These are phyloP conservation scores for Poeciliopsis presidionis DNA, from an alignment of 2,797 vertebrate genomes.

Conservation along the genomic window DNA sequence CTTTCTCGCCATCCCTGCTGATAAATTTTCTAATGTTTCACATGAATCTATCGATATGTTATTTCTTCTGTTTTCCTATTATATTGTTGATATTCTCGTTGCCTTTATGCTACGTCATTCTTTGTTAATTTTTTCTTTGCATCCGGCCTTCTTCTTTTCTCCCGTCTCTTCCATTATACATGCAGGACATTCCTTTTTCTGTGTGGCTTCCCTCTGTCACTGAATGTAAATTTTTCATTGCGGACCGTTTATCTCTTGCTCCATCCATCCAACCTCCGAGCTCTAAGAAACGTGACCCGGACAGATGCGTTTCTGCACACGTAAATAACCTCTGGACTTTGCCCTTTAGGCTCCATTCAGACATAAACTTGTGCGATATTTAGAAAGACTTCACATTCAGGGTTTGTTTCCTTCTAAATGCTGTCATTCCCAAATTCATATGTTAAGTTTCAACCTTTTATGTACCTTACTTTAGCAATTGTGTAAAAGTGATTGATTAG, in stretches of 20 bases:
- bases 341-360: slow-evolving; percentile 33
- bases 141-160: neutral
- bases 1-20: neutral
- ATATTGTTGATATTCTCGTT: slow-evolving; percentile 15
- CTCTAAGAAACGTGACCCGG: slow-evolving; percentile 65
- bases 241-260: slow-evolving; percentile 51
- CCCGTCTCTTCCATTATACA: slow-evolving; percentile 33
- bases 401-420: neutral
- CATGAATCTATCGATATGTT: neutral
- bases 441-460: neutral
- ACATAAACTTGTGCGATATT: neutral
- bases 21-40: slow-evolving; percentile 15
- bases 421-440: neutral
- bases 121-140: neutral
- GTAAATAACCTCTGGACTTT: slow-evolving; percentile 19
- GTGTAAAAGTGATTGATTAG: neutral
- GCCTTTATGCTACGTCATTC: neutral
- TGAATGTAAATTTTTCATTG: slow-evolving; percentile 34
- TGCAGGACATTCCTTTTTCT: slow-evolving; percentile 13
- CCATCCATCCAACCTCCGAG: slow-evolving; percentile 47
- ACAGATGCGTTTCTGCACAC: slow-evolving; percentile 46
- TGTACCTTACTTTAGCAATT: neutral
- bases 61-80: neutral
- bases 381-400: neutral
- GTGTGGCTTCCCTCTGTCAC: slow-evolving; percentile 31